Evolutionary conservation across 23 tunicate species (phyloP), one percentile per base, ranked within the genome.

Genomic region (Styela clava): DNA sequence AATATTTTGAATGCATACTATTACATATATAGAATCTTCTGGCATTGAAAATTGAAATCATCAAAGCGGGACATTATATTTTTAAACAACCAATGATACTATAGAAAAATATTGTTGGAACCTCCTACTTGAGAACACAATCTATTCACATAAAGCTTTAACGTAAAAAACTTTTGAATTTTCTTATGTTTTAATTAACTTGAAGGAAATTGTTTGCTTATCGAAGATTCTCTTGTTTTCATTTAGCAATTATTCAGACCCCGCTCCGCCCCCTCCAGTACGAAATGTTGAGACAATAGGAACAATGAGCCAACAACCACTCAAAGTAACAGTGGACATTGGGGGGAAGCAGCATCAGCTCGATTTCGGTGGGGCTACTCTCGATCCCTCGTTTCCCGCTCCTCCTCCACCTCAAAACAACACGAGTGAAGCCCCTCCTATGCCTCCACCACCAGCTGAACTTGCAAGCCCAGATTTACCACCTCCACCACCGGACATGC

Each of bases 301-400:
- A 18, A 25, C n/a, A 67, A 23, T 67, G 0, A 22, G 29, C 12
- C 22, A 44, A n/a, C 65, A 52, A 44, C 81, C 74, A 9, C 34
- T 85, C 2, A 85, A 89, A 56, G 78, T 89, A 68, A 81, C 95
- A 12, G 56, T 89, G 16, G 95, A 89, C 61, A 85, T 89, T 33
- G 95, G 89, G 3, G 95, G 89, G 12, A 74, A 89, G 74, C 64
- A 86, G 78, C 90, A 91, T 7, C 63, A 62, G 5, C 73, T 91
- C 20, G 97, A 86, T 37, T 86, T 86, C 64, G 90, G 97, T 22
- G 70, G 83, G 27, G 68, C 78, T 32, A 24, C 35, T 12, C 68
- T 74, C 0, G 81, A 28, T 62, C 24, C 63, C 19, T 33, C 84
- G 33, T 62, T 30, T 34, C 64, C 33, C 20, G 62, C 82, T 12